These are phyloP conservation scores for Aptenodytes patagonicus DNA, from an alignment of 2,113 vertebrate genomes.

Conservation along the genomic window DNA sequence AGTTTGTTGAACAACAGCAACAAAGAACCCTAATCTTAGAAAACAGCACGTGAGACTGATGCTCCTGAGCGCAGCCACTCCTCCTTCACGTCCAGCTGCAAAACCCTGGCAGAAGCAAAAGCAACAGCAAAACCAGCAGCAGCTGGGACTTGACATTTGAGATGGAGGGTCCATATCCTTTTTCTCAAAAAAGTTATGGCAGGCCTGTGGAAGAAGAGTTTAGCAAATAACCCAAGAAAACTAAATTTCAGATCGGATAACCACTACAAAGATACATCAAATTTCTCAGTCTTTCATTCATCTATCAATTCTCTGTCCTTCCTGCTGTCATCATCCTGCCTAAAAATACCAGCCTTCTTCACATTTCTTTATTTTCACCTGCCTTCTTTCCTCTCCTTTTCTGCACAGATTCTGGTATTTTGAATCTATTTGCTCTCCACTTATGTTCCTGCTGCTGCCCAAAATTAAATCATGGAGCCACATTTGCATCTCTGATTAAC, in stretches of 20 bases:
- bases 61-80: fast-evolving
- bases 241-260: not conserved
- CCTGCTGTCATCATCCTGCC: not conserved
- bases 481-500: not conserved
- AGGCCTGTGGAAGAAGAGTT: not conserved
- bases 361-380: not conserved
- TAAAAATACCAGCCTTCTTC: not conserved
- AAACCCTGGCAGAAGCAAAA: not conserved
- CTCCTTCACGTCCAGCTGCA: not conserved
- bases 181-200: not conserved
- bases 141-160: not conserved
- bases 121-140: not conserved
- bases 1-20: not conserved
- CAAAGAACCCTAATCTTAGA: not conserved
- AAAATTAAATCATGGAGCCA: not conserved
- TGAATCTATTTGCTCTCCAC: not conserved
- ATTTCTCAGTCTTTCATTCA: not conserved
- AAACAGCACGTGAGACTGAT: fast-evolving
- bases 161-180: not conserved
- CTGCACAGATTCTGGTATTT: not conserved
- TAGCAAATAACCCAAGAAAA: not conserved
- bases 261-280: not conserved
- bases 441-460: not conserved
- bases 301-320: not conserved
- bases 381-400: not conserved